Evolutionary conservation across 2,113 vertebrate genomes (phyloP).

Genomic region (Scalopus aquaticus): DNA sequence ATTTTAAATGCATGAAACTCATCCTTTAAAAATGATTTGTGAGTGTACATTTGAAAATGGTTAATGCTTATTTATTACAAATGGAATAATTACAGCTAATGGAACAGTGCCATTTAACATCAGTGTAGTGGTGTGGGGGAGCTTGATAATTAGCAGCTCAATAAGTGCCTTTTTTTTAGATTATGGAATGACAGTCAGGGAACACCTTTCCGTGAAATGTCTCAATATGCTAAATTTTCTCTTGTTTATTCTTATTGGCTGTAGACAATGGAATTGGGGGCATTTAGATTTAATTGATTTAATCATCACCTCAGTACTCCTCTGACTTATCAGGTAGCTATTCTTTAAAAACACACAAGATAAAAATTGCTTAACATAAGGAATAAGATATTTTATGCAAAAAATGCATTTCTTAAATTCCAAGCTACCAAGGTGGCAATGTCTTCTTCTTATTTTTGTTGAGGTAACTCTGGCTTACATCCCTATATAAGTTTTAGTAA

Average conservation of each 20-base stretch:
- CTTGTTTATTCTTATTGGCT: slow-evolving; percentile 30
- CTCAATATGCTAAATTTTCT: slow-evolving; percentile 42
- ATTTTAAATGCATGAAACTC: slow-evolving; percentile 79
- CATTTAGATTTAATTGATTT: slow-evolving; percentile 1
- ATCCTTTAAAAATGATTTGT: slow-evolving; percentile 79
- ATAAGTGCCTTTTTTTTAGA: slow-evolving; percentile 67
- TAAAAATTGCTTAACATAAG: background rate
- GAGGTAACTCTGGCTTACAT: no score
- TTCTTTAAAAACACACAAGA: background rate
- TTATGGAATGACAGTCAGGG: slow-evolving; percentile 56
- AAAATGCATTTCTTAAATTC: background rate
- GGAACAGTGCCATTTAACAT: slow-evolving; percentile 74
- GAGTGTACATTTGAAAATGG: slow-evolving; percentile 77
- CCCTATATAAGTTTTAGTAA: no score
- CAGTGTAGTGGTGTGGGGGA: slow-evolving; percentile 35
- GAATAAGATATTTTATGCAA: background rate
- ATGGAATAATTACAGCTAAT: slow-evolving; percentile 82
- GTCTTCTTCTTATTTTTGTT: no score
- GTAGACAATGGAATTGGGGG: background rate
- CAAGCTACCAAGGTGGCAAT: background rate
- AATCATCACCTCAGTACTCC: background rate
- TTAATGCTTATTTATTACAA: slow-evolving; percentile 82
- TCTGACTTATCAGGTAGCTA: background rate
- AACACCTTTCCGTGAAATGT: slow-evolving; percentile 63
- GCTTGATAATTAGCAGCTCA: slow-evolving; percentile 64